Conservation (phyloP, 2,888 invertebrate species). For the Pheosia tremula region DNA sequence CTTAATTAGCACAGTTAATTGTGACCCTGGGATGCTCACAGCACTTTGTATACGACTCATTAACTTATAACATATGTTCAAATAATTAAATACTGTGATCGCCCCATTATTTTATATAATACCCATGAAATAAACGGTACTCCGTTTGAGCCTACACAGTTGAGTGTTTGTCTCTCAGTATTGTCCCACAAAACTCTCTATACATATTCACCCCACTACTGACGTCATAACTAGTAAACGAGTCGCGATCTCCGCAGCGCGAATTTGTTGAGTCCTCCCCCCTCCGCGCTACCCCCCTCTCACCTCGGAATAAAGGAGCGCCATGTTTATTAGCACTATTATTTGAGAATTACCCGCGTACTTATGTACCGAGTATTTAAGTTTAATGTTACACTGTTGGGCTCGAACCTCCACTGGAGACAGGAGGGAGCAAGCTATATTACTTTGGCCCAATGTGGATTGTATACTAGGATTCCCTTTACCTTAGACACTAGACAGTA, state of each 20-base stretch:
- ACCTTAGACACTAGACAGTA: too few species aligned
- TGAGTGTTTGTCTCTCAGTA: not conserved
- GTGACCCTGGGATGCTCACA: too few species aligned
- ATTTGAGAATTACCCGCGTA: slow-evolving; percentile 2
- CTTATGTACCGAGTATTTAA: not conserved
- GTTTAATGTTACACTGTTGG: not conserved
- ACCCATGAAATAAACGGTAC: too few species aligned
- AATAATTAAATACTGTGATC: too few species aligned
- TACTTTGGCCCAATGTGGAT: not conserved
- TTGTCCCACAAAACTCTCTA: not conserved
- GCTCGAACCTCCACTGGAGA: not conserved
- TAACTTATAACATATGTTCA: too few species aligned
- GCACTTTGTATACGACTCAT: too few species aligned
- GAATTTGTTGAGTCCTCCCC: slow-evolving; percentile 33
- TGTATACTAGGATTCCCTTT: too few species aligned
- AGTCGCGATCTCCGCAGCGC: slow-evolving; percentile 32
- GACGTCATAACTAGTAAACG: slow-evolving; percentile 37
- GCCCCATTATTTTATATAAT: too few species aligned
- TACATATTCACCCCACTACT: slow-evolving; percentile 20
- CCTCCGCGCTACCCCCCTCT: not conserved
- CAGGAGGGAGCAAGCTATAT: not conserved
- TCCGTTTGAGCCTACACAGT: not conserved
- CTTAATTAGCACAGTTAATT: too few species aligned
- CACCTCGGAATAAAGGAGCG: not conserved
- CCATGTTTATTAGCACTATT: slow-evolving; percentile 8